Base-by-base conservation (phyloP, 2,888 invertebrate genomes). In the Oxytorus armatus region DNA sequence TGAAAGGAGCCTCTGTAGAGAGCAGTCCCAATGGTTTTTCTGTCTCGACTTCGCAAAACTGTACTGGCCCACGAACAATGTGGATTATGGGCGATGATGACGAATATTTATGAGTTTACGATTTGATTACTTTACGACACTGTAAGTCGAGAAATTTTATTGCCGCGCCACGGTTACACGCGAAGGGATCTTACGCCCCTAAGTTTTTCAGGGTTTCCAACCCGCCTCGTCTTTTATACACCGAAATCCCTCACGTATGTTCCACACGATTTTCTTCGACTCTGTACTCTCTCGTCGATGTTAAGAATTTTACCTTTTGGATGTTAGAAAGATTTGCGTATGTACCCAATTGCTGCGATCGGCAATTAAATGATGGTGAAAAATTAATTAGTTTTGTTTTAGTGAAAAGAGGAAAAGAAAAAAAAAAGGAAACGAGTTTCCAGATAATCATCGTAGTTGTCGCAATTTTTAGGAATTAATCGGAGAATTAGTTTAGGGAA, bases 71-170 rank as follows among this genome's bases (percentile, higher is more conserved):
- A 51, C 65, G 57, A 59, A 87, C 87, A 87, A 87, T 87, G 84
- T 76, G 86, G 83, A 89, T 90, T 87, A 90, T 89, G 85, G 85
- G 80, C 87, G 88, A 90, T 90, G 84, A 90, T 90, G 89, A 89
- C 85, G 85, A 88, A 88, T 90, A 90, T 90, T 89, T 90, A 90
- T 87, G 88, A 86, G 85, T 89, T 89, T 89, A 89, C 84, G 85
- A 89, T 84, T 85, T 86, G 84, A 89, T 86, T 86, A 84, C 79
- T 89, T 88, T 87, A 88, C 70, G 85, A 85, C 85, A 21, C 55
- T 51, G 66, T 65, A 47, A 68, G 75, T 66, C 68, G 49, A 59
- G 25, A 42, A 68, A 68, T 66, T 75, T 75, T 79, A 85, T 81
- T 81, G 83, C 84, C 75, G 47, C 57, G n/a, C n/a, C n/a, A 61